These are phyloP conservation scores for Spinus olivaceus DNA, from an alignment of 2,797 vertebrate species.

Conservation along the genomic window DNA sequence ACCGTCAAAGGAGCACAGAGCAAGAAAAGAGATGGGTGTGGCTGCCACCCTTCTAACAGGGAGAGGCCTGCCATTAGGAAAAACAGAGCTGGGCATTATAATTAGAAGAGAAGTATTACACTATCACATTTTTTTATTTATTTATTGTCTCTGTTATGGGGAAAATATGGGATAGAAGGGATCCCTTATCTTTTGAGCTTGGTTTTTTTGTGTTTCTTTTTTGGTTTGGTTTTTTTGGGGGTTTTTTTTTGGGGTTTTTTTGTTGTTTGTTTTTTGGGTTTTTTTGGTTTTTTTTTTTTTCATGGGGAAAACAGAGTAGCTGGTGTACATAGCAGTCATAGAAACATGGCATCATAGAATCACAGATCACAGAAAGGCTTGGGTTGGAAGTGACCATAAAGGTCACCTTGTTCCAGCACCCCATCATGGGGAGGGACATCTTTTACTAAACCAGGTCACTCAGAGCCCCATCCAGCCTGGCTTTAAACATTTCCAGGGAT, in stretches of 20 bases:
- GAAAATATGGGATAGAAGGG: background rate
- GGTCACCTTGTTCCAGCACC: background rate
- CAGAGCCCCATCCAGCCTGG: background rate
- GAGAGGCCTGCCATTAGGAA: background rate
- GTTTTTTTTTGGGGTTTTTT: no score
- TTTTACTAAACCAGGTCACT: background rate
- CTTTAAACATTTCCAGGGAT: background rate
- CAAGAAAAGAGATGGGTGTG: background rate
- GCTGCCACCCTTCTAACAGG: background rate
- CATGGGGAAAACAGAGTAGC: background rate
- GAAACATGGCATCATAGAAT: background rate
- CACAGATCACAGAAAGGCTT: background rate
- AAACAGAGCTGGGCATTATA: background rate
- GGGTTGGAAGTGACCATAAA: background rate
- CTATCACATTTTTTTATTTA: background rate
- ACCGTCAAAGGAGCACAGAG: background rate
- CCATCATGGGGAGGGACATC: accelerated
- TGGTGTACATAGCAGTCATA: background rate
- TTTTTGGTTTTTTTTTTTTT: background rate
- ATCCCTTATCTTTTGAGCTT: background rate
- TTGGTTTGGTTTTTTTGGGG: no score
- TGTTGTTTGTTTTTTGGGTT: background rate
- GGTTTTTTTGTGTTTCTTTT: no score
- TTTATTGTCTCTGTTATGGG: background rate
- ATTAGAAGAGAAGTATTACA: background rate